phyloP scores from a whole-genome alignment of 2,888 invertebrate genomes.

The Drosophila sordidula region DNA sequence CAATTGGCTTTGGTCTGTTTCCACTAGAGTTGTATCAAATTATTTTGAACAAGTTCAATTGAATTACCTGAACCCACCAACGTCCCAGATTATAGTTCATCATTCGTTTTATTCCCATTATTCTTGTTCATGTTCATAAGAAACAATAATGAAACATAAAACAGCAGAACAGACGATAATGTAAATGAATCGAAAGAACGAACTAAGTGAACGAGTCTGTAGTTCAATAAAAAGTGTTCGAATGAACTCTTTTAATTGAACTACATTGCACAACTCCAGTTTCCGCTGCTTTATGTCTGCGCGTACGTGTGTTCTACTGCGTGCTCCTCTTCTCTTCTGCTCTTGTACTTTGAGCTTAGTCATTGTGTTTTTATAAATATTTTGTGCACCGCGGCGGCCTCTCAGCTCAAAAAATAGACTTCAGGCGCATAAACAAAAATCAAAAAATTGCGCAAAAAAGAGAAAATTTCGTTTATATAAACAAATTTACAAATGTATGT shows the following conservation, averaged over 20 bases:
- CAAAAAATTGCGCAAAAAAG: conserved; percentile 52
- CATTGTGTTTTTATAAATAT: conserved; percentile 57
- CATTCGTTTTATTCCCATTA: too few relatives aligned
- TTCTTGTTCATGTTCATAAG: too few relatives aligned
- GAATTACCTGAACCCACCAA: too few relatives aligned
- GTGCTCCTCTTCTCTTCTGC: conserved; percentile 33
- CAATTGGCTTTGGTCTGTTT: conserved; percentile 28
- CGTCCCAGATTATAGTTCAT: too few relatives aligned
- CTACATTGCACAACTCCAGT: neutral
- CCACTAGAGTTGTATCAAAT: neutral
- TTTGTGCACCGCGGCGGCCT: conserved; percentile 32
- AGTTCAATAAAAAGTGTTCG: neutral
- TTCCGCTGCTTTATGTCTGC: neutral
- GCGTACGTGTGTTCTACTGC: conserved; percentile 1
- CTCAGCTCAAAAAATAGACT: conserved; percentile 54
- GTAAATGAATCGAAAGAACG: too few relatives aligned
- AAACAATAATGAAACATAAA: too few relatives aligned
- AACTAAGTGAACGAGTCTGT: neutral
- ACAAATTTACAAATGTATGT: conserved; percentile 1
- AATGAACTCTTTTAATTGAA: neutral
- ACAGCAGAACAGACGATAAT: too few relatives aligned
- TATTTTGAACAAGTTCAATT: neutral
- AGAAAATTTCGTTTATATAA: conserved; percentile 53
- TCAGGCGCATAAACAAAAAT: conserved; percentile 37
- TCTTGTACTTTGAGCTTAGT: conserved; percentile 67